Base-by-base conservation (phyloP, 2,888 invertebrate species). In the Drosophila longiperda region DNA sequence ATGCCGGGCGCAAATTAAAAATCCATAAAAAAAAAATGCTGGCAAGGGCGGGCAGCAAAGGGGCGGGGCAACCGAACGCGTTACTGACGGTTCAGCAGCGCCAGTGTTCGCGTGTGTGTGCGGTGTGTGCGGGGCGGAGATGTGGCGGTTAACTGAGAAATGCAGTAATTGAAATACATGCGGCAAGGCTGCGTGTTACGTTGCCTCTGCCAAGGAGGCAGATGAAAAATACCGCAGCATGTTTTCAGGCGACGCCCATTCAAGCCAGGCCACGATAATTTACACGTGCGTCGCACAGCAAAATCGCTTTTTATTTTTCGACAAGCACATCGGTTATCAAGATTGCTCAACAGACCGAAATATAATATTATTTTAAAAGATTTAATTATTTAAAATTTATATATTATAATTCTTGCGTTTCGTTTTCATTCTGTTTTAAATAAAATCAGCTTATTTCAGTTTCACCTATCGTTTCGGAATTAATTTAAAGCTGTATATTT, bases 111-210 rank as follows among this genome's bases (percentile, higher is more conserved):
- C 29, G 34, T 33, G 34, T 20, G 32, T 38, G 50, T 26, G 68
- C 38, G 49, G 32, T 32, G 36, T 23, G 53, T 20, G 45, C 11
- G 55, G 20, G 57, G 33, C 40, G 36, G 53, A 23, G 8, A 4
- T 23, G 45, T 45, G 23, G 55, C 36, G 53, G 53, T 70, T 66
- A 64, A 49, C 80, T 73, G 88, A 78, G 87, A 83, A 86, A 86
- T 85, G 85, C 89, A 88, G 87, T 85, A 85, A 85, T 85, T 85
- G 89, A 85, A 85, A 88, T 85, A 88, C 85, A 85, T 85, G 87
- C 78, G 87, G 89, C 73, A 59, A 63, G 78, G 83, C 75, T 70
- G 70, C 77, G 80, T 85, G 86, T 72, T 65, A 64, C 70, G 63
- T 72, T 66, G 59, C 68, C 52, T 34, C 40, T 63, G 36, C 38